A percentile compares a stretch with the other conserved stretches of the same genome.
Evolutionary conservation across 1,140 invertebrate species (phyloP).

Genomic region (Drosophila tropicalis): DNA sequence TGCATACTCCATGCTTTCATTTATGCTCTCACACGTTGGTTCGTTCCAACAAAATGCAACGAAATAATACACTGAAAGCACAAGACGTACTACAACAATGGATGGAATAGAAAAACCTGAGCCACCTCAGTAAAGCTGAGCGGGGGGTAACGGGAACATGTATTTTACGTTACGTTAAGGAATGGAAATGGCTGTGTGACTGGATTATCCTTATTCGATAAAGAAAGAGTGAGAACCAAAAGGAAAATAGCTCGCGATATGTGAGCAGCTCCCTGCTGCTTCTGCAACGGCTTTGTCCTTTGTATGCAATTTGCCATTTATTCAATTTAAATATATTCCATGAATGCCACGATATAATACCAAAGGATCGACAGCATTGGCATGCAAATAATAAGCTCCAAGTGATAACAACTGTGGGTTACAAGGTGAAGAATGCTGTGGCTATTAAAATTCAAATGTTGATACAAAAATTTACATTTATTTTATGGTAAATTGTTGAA

Average conservation of each 20-base stretch:
- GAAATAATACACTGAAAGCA: slow-evolving; percentile 60
- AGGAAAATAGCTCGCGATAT: slow-evolving; percentile 60
- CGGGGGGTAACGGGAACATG: not conserved
- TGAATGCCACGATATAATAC: slow-evolving; percentile 37
- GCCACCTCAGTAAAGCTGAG: not conserved
- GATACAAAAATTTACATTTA: slow-evolving; percentile 26
- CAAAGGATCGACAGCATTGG: slow-evolving; percentile 33
- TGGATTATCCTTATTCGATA: slow-evolving; percentile 25
- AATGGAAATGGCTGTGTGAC: slow-evolving; percentile 16
- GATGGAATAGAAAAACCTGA: slow-evolving; percentile 21
- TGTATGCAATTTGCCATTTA: slow-evolving; percentile 75
- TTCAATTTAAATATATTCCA: slow-evolving; percentile 67
- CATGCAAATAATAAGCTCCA: slow-evolving; percentile 30
- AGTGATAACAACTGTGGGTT: not conserved
- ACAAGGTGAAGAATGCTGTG: not conserved
- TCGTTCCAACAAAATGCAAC: slow-evolving; percentile 45
- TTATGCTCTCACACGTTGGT: slow-evolving; percentile 54
- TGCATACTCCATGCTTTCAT: slow-evolving; percentile 50
- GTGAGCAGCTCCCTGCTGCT: slow-evolving; percentile 36
- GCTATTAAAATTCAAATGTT: slow-evolving; percentile 8
- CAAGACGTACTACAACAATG: slow-evolving; percentile 38
- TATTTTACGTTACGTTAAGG: not conserved
- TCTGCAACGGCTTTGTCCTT: slow-evolving; percentile 30
- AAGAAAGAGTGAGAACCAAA: slow-evolving; percentile 7
- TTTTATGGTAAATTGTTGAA: slow-evolving; percentile 12